Percentiles rank a stretch among this genome's conserved stretches.
These are phyloP conservation scores for Pyrgus malvae DNA, from an alignment of 2,888 invertebrate species.

Conservation along the genomic window DNA sequence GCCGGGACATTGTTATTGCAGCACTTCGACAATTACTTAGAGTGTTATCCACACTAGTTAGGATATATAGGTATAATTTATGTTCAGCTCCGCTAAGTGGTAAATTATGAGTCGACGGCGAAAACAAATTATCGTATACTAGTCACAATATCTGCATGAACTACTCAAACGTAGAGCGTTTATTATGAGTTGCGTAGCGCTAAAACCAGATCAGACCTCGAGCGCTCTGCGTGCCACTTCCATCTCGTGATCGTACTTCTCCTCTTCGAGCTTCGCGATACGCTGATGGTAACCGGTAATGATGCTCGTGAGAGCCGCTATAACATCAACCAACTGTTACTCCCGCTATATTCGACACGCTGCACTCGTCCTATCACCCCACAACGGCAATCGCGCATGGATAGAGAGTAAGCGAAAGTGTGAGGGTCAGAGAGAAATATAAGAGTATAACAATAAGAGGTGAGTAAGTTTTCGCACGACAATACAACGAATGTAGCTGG, in stretches of 20 bases:
- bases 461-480: constrained; percentile 59
- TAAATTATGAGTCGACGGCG: constrained; percentile 67
- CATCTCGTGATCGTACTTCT: constrained; percentile 99
- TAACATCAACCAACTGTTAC: constrained; percentile 75
- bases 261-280: constrained; percentile 91
- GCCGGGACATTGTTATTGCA: constrained; percentile 74
- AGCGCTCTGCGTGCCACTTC: constrained; percentile 97
- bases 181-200: constrained; percentile 54
- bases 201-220: constrained; percentile 89
- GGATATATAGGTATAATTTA: constrained; percentile 60
- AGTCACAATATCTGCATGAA: constrained; percentile 77
- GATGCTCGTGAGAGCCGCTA: constrained; percentile 86
- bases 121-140: constrained; percentile 73
- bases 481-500: constrained; percentile 61
- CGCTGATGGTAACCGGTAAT: constrained; percentile 91
- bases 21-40: constrained; percentile 57
- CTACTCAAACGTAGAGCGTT: constrained; percentile 74
- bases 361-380: constrained; percentile 37
- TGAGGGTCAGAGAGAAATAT: constrained; percentile 61
- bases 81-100: constrained; percentile 64
- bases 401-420: constrained; percentile 59
- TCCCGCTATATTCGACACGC: constrained; percentile 42
- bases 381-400: constrained; percentile 49
- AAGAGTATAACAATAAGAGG: constrained; percentile 54
- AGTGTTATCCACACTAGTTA: constrained; percentile 79